phyloP scores from a whole-genome alignment of 2,797 vertebrate species.

The Melanogrammus aeglefinus region DNA sequence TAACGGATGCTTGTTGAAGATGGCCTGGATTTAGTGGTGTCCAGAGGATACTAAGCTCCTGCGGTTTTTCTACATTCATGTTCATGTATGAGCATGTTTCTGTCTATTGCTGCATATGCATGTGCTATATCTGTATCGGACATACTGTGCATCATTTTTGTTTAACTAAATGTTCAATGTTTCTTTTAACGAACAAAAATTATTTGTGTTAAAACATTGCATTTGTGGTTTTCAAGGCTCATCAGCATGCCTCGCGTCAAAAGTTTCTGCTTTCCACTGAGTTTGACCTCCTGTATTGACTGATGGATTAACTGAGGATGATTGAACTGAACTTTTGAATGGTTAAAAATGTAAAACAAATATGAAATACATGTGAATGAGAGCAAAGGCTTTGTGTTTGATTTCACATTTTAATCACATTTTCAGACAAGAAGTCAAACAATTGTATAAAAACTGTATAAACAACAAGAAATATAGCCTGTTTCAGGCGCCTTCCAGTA shows the following conservation, averaged over 20 bases:
- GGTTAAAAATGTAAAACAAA: neutral
- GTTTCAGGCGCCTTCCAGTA: neutral
- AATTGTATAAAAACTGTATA: neutral
- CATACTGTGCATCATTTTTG: neutral
- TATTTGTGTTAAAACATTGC: too few species aligned
- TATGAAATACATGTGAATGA: neutral
- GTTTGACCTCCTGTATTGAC: neutral
- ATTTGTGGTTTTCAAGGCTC: too few species aligned
- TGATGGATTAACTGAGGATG: neutral
- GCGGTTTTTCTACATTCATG: neutral
- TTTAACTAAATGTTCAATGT: too few species aligned
- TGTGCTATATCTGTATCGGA: neutral
- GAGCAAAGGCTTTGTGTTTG: neutral
- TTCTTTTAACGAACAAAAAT: too few species aligned
- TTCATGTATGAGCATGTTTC: slow-evolving; percentile 12
- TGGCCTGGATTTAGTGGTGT: slow-evolving; percentile 18
- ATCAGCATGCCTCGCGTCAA: too few species aligned
- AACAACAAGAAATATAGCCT: neutral
- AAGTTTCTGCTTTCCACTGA: neutral
- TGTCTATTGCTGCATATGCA: neutral
- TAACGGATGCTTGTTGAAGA: slow-evolving; percentile 20
- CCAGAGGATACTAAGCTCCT: slow-evolving; percentile 11
- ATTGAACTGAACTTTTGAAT: neutral
- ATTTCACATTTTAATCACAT: neutral
- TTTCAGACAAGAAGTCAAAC: neutral